A percentile compares a stretch with the other conserved stretches of the same genome.
Conservation (phyloP, 2,888 invertebrate species). For the Orthosia incerta region DNA sequence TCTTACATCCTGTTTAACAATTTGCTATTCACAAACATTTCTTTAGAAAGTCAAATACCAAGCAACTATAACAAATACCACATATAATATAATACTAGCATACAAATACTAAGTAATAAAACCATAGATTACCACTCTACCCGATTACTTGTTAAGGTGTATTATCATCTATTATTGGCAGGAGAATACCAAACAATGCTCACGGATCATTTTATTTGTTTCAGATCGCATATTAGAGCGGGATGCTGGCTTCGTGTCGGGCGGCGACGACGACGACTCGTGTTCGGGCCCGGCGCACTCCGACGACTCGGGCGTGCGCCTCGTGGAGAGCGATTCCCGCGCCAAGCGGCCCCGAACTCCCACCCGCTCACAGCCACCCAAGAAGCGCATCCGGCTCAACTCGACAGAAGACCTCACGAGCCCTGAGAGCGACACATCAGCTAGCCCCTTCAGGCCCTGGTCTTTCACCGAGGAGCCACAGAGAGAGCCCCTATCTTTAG, state of each 20-base stretch:
- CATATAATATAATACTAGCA: no score
- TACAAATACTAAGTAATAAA: no score
- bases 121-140: no score
- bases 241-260: slow-evolving; percentile 94
- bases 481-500: slow-evolving; percentile 92
- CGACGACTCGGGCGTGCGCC: slow-evolving; percentile 88
- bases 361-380: slow-evolving; percentile 90
- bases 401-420: slow-evolving; percentile 83
- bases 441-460: slow-evolving; percentile 93
- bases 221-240: slow-evolving; percentile 91
- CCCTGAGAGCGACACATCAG: slow-evolving; percentile 83
- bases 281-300: slow-evolving; percentile 89
- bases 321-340: slow-evolving; percentile 86
- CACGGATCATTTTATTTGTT: slow-evolving; percentile 76
- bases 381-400: slow-evolving; percentile 93
- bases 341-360: slow-evolving; percentile 90
- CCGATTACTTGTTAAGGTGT: no score
- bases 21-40: background rate
- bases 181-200: no score
- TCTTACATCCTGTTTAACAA: background rate
- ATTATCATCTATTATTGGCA: no score
- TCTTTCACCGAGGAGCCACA: slow-evolving; percentile 91
- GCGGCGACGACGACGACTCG: slow-evolving; percentile 93
- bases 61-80: no score
- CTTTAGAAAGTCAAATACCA: background rate